Conservation (phyloP, 2,113 vertebrate genomes). For the Cranoglanis bouderius region DNA sequence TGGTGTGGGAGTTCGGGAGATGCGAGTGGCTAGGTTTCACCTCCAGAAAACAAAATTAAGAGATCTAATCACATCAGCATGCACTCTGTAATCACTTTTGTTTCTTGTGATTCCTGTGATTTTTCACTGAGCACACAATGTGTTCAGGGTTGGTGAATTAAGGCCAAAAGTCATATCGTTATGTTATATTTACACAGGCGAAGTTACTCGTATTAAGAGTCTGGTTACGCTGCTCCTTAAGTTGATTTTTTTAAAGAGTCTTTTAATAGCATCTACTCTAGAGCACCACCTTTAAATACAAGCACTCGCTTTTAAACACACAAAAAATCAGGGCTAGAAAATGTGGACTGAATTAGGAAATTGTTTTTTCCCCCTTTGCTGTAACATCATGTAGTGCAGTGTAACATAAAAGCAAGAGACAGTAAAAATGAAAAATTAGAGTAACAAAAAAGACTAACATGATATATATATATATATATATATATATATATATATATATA, state of each 20-base stretch:
- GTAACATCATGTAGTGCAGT: neutral
- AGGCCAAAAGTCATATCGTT: no score
- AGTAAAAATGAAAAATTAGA: no score
- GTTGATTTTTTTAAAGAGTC: neutral
- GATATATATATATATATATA: no score
- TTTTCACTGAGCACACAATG: no score
- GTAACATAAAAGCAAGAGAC: neutral
- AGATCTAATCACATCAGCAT: conserved; percentile 66
- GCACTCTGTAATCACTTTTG: conserved; percentile 61
- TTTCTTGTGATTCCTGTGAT: neutral
- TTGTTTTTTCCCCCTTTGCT: no score
- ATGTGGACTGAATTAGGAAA: neutral
- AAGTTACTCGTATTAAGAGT: neutral
- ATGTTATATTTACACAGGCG: neutral
- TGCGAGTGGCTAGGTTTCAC: conserved; percentile 60
- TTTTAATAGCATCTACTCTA: no score
- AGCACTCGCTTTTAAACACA: neutral
- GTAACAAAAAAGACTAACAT: no score
- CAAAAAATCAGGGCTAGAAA: neutral
- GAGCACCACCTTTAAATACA: neutral
- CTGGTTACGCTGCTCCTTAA: neutral
- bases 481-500: no score
- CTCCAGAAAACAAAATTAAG: conserved; percentile 51
- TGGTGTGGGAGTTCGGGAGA: conserved; percentile 56
- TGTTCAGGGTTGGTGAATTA: neutral